A percentile compares a stretch with the other conserved stretches of the same genome.
Conservation (phyloP, 2,113 vertebrate genomes). For the Nerophis ophidion region DNA sequence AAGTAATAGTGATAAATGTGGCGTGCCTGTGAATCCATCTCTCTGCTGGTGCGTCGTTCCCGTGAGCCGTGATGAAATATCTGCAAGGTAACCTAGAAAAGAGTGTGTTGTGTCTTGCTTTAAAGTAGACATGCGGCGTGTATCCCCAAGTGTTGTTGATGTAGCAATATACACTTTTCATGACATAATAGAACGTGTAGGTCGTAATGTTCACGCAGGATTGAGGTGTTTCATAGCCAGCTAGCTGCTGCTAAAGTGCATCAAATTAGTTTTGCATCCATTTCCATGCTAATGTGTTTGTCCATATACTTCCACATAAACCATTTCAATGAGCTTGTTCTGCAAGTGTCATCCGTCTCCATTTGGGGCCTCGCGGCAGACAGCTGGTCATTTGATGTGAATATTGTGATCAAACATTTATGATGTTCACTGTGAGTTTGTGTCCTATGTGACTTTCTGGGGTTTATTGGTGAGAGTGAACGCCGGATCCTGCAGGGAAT, state of each 20-base stretch:
- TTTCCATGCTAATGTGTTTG: conserved; percentile 23
- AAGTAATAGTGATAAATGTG: conserved; percentile 57
- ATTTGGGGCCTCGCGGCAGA: conserved; percentile 9
- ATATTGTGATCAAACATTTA: conserved; percentile 38
- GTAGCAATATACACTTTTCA: too few species aligned
- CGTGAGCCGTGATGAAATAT: conserved; percentile 46
- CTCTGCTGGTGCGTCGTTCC: conserved; percentile 35
- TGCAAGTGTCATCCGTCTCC: conserved; percentile 20
- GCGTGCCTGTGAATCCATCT: conserved; percentile 44
- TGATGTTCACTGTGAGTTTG: neutral
- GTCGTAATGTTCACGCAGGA: neutral
- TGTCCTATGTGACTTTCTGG: neutral
- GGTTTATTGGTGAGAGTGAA: conserved; percentile 14
- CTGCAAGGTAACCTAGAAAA: too few species aligned
- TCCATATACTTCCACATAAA: conserved; percentile 46
- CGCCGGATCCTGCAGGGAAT: conserved; percentile 14
- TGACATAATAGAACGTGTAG: too few species aligned
- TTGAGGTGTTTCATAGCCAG: neutral
- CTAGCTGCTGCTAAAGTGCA: conserved; percentile 35
- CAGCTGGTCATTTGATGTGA: conserved; percentile 41
- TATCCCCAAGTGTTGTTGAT: too few species aligned
- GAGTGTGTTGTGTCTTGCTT: neutral
- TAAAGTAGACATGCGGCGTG: too few species aligned
- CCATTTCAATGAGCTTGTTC: conserved; percentile 25
- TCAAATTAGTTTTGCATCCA: conserved; percentile 40